Percentiles rank a stretch among this genome's conserved stretches.
phyloP scores from a whole-genome alignment of 1,140 invertebrate species.

The Diabrotica virgifera region DNA sequence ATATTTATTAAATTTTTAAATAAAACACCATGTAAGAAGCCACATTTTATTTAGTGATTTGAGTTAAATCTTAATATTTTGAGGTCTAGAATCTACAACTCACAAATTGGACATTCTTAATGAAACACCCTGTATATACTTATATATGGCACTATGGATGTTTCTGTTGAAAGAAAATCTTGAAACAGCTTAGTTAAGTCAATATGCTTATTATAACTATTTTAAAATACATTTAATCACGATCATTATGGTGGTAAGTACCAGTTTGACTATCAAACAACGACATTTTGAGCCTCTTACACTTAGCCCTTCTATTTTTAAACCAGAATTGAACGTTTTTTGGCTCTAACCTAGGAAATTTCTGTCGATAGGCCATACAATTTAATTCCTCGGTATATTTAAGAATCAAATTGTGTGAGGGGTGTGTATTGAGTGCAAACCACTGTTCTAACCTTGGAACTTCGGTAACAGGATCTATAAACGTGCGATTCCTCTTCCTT shows the following conservation, averaged over 20 bases:
- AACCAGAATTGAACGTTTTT: conserved; percentile 98
- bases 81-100: no score
- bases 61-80: no score
- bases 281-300: conserved; percentile 88
- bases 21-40: no score
- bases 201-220: no score
- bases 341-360: conserved; percentile 93
- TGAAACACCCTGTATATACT: no score
- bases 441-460: conserved; percentile 94
- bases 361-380: conserved; percentile 90
- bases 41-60: no score
- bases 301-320: conserved; percentile 94
- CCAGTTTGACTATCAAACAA: conserved; percentile 60
- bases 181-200: no score
- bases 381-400: conserved; percentile 97
- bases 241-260: conserved; percentile 43
- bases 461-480: conserved; percentile 97
- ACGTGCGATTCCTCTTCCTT: conserved; percentile 93
- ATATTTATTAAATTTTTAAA: no score
- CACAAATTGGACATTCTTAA: no score
- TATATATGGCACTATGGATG: no score
- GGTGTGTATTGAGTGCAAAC: conserved; percentile 97
- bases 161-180: no score
- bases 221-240: conserved; percentile 27
- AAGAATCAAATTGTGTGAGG: conserved; percentile 92